A percentile compares a stretch with the other conserved stretches of the same genome.
Evolutionary conservation across 1,140 invertebrate species (phyloP).

Genomic region (Musca vetustissima): DNA sequence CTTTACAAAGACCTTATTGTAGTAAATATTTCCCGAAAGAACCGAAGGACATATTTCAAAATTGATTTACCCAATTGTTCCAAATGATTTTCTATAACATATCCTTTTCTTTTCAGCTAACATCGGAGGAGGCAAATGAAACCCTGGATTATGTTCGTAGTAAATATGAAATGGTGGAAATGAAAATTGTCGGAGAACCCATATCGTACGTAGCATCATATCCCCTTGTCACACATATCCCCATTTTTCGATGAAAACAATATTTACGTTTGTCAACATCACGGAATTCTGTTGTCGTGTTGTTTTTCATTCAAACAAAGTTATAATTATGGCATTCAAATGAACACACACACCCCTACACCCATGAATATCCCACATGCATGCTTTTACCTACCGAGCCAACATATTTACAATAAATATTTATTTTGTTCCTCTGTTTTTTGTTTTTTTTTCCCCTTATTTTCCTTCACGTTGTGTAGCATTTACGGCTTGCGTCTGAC

Average conservation of each 20-base stretch:
- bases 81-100: neutral
- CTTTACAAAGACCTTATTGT: too few relatives aligned
- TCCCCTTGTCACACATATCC: too few relatives aligned
- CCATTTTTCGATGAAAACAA: neutral
- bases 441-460: neutral
- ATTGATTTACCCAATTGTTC: too few relatives aligned
- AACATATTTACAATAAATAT: neutral
- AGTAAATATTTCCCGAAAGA: too few relatives aligned
- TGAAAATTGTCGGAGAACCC: conserved; percentile 43
- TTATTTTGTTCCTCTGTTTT: neutral
- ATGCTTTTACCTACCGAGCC: neutral
- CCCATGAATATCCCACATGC: neutral
- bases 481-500: conserved; percentile 45
- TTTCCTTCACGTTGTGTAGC: conserved; percentile 27
- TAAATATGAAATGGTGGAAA: conserved; percentile 44
- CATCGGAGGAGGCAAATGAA: conserved; percentile 34
- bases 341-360: too few relatives aligned
- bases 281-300: neutral
- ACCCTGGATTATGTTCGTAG: conserved; percentile 38
- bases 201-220: conserved; percentile 35
- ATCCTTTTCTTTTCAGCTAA: conserved; percentile 33
- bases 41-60: too few relatives aligned
- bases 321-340: neutral
- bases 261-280: neutral
- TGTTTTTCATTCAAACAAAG: neutral